Percentiles rank a stretch among this genome's conserved stretches.
phyloP scores from a whole-genome alignment of 2,797 vertebrate species.

The Carcharodon carcharias region DNA sequence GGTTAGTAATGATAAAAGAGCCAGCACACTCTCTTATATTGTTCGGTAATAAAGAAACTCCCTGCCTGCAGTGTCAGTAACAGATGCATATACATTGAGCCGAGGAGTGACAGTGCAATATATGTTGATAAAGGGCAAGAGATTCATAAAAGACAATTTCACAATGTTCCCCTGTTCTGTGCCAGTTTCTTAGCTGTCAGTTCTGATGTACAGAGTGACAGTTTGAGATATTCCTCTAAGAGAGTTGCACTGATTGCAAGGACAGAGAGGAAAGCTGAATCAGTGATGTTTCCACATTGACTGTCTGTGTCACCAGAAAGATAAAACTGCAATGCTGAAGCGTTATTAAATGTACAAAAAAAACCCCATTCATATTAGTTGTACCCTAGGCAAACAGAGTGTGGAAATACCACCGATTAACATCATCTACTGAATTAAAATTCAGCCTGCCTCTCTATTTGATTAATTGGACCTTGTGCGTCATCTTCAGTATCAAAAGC shows the following conservation, averaged over 20 bases:
- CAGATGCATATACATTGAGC: too few relatives aligned
- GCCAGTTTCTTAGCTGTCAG: neutral
- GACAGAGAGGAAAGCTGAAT: neutral
- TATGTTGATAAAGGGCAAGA: neutral
- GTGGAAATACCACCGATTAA: neutral
- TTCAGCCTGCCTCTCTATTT: neutral
- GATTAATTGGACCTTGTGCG: neutral
- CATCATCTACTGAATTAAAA: neutral
- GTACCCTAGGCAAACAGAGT: neutral
- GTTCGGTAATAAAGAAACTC: too few relatives aligned
- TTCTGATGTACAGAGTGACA: neutral
- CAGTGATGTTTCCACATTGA: neutral
- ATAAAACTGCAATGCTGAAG: neutral
- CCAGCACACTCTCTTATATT: neutral
- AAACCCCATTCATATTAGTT: neutral
- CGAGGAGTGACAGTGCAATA: neutral
- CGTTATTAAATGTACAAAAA: neutral
- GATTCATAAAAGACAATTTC: neutral
- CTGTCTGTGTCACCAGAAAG: neutral
- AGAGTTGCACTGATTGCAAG: neutral
- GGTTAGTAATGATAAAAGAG: neutral
- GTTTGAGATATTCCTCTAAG: neutral
- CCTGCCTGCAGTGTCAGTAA: neutral
- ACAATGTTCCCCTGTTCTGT: neutral
- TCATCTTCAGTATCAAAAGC: neutral